Evolutionary conservation across 2,797 vertebrate genomes (phyloP), one percentile per base, ranked within the genome.

Genomic region (Sebastes diaconus): DNA sequence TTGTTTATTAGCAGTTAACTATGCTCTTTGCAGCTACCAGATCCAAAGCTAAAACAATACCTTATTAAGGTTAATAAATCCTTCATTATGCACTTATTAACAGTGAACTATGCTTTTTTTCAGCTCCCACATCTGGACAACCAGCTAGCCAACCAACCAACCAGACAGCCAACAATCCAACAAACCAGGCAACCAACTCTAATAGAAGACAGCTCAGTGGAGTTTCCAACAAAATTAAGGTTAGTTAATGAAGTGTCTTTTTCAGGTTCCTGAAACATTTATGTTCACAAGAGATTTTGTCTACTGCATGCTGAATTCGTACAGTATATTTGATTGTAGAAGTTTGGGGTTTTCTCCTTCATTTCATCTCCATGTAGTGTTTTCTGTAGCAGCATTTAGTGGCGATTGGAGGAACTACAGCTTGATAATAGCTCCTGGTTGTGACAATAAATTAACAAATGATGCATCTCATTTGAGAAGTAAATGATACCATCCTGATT

Each of bases 101-200:
- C 24, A 16, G 55, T 57, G 6, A 55, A 24, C 54, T 55, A 52
- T 52, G 46, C 20, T 12, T 57, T 57, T 57, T 57, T n/a, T 3
- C 12, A 57, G 54, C 22, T 57, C 54, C 54, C 22, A 22, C 54
- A 13, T 57, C 54, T 14, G 8, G 27, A 27, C 9, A 68, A 46
- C 24, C 2, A 13, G 1, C 3, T 0, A 20, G 10, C 5, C 9
- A 20, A 3, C 14, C 1, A 54, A 32, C 4, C 4, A 55, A 4
- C 8, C 16, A n/a, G 0, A 39, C 27, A 24, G 39, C 22, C 29
- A 30, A 6, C 36, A 39, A 39, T 39, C 22, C 2, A 71, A 13
- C 13, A 2, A 42, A 39, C 6, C 4, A 24, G 34, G 1, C 24
- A 64, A 4, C 32, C 55, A 59, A 16, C 18, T 61, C 30, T 64